A percentile compares a stretch with the other conserved stretches of the same genome.
phyloP scores from a whole-genome alignment of 2,888 invertebrate genomes.

The Tiphia femorata region DNA sequence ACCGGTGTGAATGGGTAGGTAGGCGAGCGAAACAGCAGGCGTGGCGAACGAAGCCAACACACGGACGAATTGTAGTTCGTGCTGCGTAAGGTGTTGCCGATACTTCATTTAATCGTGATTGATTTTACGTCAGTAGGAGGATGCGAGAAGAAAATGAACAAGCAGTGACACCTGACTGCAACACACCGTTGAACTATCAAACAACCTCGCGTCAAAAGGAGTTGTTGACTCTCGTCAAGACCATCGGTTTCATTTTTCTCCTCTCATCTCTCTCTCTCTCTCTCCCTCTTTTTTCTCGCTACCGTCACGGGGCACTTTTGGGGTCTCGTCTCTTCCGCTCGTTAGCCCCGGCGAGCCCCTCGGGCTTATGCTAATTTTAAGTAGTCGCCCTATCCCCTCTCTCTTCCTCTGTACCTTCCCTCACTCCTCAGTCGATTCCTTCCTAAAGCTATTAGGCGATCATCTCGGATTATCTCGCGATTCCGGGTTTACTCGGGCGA shows the following conservation, averaged over 20 bases:
- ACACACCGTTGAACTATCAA: constrained; percentile 3
- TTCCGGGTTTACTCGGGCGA: constrained; percentile 61
- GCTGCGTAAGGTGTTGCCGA: too few species aligned
- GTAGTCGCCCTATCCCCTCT: constrained; percentile 44
- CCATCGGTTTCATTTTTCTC: neutral
- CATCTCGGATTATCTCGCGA: constrained; percentile 67
- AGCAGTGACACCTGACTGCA: too few species aligned
- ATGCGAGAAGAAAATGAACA: too few species aligned
- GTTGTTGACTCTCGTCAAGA: constrained; percentile 4
- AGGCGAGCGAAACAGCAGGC: too few species aligned
- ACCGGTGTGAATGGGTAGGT: too few species aligned
- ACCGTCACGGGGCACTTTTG: constrained; percentile 64
- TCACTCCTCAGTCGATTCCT: constrained; percentile 60
- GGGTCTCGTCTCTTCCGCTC: constrained; percentile 65
- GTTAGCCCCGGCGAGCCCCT: constrained; percentile 55
- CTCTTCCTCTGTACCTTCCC: neutral
- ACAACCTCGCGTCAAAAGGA: neutral
- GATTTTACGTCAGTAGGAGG: too few species aligned
- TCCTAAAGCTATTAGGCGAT: constrained; percentile 69
- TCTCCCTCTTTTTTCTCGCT: constrained; percentile 31
- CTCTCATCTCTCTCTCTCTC: neutral
- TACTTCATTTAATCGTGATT: too few species aligned
- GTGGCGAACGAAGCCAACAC: too few species aligned
- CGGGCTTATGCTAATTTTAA: constrained; percentile 67
- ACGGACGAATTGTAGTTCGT: too few species aligned